Evolutionary conservation across 2,113 vertebrate species (phyloP).

Genomic region (Dicaeum eximium): DNA sequence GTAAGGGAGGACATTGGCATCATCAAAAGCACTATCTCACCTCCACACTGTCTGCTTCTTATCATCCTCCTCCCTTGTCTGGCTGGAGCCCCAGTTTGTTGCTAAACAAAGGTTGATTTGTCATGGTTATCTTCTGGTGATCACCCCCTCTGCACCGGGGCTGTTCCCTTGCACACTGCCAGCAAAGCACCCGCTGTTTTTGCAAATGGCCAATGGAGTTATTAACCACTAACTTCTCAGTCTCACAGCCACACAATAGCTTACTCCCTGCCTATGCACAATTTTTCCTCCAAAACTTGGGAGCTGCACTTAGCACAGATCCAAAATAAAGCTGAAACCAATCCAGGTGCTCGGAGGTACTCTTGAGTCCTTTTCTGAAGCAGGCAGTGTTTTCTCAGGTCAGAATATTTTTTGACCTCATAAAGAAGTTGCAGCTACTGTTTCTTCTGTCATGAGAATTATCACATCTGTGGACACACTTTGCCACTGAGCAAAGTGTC

Average conservation of each 20-base stretch:
- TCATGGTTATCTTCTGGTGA: not conserved
- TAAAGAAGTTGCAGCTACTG: not conserved
- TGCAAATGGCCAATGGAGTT: not conserved
- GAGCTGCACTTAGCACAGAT: not conserved
- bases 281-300: not conserved
- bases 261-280: not conserved
- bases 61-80: not conserved
- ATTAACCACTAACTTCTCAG: not conserved
- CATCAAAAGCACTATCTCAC: not conserved
- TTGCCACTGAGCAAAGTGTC: not conserved
- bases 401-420: not conserved
- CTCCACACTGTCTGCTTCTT: not conserved
- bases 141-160: too few species aligned
- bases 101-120: not conserved
- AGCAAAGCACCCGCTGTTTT: not conserved
- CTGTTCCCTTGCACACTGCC: not conserved
- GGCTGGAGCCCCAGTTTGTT: not conserved
- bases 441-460: not conserved
- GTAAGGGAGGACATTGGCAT: not conserved
- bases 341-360: not conserved
- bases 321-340: not conserved
- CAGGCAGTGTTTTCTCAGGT: not conserved
- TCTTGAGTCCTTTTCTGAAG: not conserved
- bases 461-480: fast-evolving
- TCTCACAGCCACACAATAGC: not conserved